Evolutionary conservation across 2,113 vertebrate genomes (phyloP), one percentile per base, ranked within the genome.

Genomic region (Catagonus wagneri): DNA sequence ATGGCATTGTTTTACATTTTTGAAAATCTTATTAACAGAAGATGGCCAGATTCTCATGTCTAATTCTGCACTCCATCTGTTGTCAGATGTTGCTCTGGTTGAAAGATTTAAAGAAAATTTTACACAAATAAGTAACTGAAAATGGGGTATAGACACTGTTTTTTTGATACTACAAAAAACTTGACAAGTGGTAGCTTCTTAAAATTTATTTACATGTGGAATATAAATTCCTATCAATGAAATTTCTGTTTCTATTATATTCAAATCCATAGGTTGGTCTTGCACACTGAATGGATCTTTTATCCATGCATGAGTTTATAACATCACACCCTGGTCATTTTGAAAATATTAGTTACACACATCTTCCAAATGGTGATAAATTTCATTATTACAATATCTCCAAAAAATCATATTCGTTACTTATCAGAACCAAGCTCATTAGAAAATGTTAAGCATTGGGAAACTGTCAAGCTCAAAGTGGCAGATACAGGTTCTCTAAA

Each of bases 401-500:
- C 25, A 29, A 25, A 65, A 88, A 75, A 80, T 36, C 17, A n/a
- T 15, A 75, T 78, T 52, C 80, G 71, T 75, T 89, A 89, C 44
- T 69, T 58, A 92, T 34, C 56, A 93, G 39, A 11, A 36, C 17
- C 14, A 17, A 83, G 52, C 44, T 93, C 25, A 56, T 50, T 29
- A 76, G 44, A 96, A 80, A 79, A 79, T 34, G 87, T 75, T 71
- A 92, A n/a, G 12, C 84, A 86, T 2, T 78, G 3, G 22, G 15
- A 89, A 96, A 65, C 72, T 80, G 27, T 75, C 65, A 93, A 50
- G 58, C 32, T 88, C 61, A 65, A 88, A 81, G 60, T n/a, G 19
- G 54, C 76, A 90, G 20, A 34, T 3, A 84, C 5, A 84, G 76
- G 27, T 39, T 65, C 90, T 76, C 39, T 14, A 78, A 84, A 93